Base-by-base conservation (phyloP, 2,888 invertebrate species). In the Hyposoter didymator region DNA sequence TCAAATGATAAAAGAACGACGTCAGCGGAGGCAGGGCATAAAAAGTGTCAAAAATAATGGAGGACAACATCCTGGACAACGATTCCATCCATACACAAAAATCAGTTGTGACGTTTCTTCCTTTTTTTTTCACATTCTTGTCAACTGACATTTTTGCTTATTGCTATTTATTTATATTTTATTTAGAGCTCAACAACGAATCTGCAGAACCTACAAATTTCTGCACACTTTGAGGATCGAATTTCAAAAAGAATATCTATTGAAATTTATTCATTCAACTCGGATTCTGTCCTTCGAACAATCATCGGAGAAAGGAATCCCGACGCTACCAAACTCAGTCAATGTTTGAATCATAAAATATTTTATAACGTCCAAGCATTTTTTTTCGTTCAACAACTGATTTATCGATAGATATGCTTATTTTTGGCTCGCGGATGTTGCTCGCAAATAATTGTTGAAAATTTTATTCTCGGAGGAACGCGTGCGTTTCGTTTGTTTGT, bases 31-130 rank as follows among this genome's bases (percentile, higher is more conserved):
- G 8, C 8, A 55, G 2, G 14, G 28, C 52, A 59, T 28, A 59
- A 14, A 22, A 59, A 28, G 14, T 28, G 14, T 28, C 59, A 3
- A 5, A 28, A 22, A 59, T 28, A 59, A 59, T 28, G 14, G 6
- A 28, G 12, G 28, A 59, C 28, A 59, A 28, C n/a, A 67, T 67
- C 19, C 67, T 67, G 67, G 67, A 45, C 3, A 28, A 59, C 14
- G n/a, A 22, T 43, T 45, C 43, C 10, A 45, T 67, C 19, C n/a
- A 67, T 43, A 43, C 12, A 22, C 67, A 5, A 67, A 67, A 43
- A 39, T 67, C 10, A 45, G 3, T 67, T 10, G 12, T 67, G 43
- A 12, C n/a, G 10, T 55, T 66, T 8, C 19, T 39, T 32, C 2
- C 0, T 66, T 66, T n/a, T 2, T 66, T 66, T n/a, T 2, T 22